A percentile compares a stretch with the other conserved stretches of the same genome.
These are phyloP conservation scores for Anoplius nigerrimus DNA, from an alignment of 2,888 invertebrate genomes.

Conservation along the genomic window DNA sequence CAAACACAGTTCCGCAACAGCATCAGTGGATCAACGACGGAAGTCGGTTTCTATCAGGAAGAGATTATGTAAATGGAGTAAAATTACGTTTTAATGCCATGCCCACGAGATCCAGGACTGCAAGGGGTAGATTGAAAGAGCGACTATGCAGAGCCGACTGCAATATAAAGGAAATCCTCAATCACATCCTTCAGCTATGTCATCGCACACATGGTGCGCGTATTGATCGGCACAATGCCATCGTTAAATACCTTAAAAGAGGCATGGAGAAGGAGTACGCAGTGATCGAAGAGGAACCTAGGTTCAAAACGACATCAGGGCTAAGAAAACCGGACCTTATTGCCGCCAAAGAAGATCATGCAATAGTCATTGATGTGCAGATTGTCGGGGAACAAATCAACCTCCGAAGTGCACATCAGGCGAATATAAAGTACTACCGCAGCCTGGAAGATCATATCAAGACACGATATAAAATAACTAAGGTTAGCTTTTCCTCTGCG, in stretches of 20 bases:
- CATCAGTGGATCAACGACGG: constrained; percentile 32
- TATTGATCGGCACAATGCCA: constrained; percentile 28
- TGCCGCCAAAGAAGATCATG: neutral
- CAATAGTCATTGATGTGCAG: constrained; percentile 6
- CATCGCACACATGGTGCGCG: constrained; percentile 61
- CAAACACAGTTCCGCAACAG: constrained; percentile 11
- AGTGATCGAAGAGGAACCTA: constrained; percentile 2
- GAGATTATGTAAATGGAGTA: constrained; percentile 40
- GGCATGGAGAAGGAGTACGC: neutral
- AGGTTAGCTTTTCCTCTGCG: constrained; percentile 16
- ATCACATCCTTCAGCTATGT: constrained; percentile 63
- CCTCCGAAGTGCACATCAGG: constrained; percentile 40
- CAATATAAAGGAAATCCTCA: constrained; percentile 56
- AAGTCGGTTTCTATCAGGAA: constrained; percentile 23
- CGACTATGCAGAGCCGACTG: constrained; percentile 57
- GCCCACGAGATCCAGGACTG: constrained; percentile 53
- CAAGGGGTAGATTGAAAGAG: constrained; percentile 47
- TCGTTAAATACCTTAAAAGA: neutral
- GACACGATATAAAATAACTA: neutral
- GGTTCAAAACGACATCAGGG: neutral
- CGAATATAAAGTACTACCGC: constrained; percentile 56
- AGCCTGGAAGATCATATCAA: constrained; percentile 5
- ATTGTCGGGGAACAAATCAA: constrained; percentile 25
- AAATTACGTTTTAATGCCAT: constrained; percentile 65
- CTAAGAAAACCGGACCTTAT: constrained; percentile 7